Evolutionary conservation across 1,140 invertebrate genomes (phyloP), one percentile per base, ranked within the genome.

Genomic region (Drosophila aff.): DNA sequence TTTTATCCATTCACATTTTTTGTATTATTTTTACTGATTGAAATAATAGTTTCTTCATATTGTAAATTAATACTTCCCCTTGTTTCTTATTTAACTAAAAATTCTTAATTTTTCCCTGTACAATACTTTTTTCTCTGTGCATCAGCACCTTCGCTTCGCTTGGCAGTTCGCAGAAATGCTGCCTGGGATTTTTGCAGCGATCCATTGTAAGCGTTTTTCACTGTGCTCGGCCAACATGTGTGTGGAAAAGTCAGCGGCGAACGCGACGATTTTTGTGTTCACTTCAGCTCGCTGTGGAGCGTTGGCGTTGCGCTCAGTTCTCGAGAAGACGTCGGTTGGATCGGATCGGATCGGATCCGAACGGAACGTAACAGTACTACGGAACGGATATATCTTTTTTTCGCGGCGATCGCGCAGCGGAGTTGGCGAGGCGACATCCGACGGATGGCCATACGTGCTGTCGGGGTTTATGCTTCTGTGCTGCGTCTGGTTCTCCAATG

Each of bases 231-330:
- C 40, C 73, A 62, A 53, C 75, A 60, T 69, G 46, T 76, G 72
- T 76, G 74, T 76, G 61, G 82, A 76, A 85, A 87, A 86, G 74
- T 78, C 74, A 68, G 69, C 75, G 74, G 75, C 55, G 53, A 49
- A 53, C 57, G 75, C 64, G 75, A 77, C 67, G 67, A 76, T 71
- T 81, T 55, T 55, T 55, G 36, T 57, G 36, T 57, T 57, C 5
- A 26, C 36, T 40, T 59, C 76, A 71, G 77, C 73, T 68, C 47
- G 75, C 72, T 52, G 79, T 69, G 69, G 65, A 76, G 74, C 84
- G 81, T 81, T 90, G 85, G 83, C 76, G 76, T 80, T 79, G 31
- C 57, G 76, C 60, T 87, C 84, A 87, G 84, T 87, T 87, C 84
- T 87, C 84, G 81, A 84, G 74, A 72, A 87, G 84, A 83, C 84